These are phyloP conservation scores for Baronia brevicornis DNA, from an alignment of 2,888 invertebrate genomes.

Conservation along the genomic window DNA sequence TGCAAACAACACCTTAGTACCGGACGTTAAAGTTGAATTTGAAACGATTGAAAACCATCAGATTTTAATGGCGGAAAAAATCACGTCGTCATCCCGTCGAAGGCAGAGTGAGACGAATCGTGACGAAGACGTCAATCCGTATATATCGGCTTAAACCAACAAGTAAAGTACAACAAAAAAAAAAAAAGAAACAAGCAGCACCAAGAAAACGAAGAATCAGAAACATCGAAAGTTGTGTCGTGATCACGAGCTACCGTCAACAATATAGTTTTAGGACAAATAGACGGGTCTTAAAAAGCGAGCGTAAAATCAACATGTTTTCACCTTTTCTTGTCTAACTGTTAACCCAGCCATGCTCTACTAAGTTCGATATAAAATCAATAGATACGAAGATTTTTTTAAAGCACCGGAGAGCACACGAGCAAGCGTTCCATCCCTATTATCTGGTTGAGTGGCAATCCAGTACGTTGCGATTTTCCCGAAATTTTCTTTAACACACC, in stretches of 20 bases:
- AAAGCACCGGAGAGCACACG: too few species aligned
- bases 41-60: conserved; percentile 7
- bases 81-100: conserved; percentile 59
- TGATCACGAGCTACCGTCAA: conserved; percentile 23
- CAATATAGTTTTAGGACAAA: conserved; percentile 15
- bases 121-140: conserved; percentile 65
- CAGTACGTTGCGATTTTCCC: too few species aligned
- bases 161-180: conserved; percentile 54
- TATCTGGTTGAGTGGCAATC: too few species aligned
- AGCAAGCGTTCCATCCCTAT: too few species aligned
- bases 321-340: conserved; percentile 10
- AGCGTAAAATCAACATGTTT: conserved; percentile 4
- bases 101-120: conserved; percentile 60
- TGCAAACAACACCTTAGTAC: conserved; percentile 10
- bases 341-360: conserved; percentile 13
- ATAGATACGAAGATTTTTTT: too few species aligned
- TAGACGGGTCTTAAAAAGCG: too few species aligned
- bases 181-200: conserved; percentile 37
- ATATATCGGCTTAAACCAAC: conserved; percentile 64
- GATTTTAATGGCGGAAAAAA: conserved; percentile 51
- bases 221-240: conserved; percentile 31
- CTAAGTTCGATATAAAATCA: too few species aligned
- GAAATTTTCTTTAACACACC: too few species aligned
- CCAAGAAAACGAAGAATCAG: conserved; percentile 25
- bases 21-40: conserved; percentile 6